Base-by-base conservation (phyloP, 2,113 vertebrate genomes). In the Cavia porcellus region DNA sequence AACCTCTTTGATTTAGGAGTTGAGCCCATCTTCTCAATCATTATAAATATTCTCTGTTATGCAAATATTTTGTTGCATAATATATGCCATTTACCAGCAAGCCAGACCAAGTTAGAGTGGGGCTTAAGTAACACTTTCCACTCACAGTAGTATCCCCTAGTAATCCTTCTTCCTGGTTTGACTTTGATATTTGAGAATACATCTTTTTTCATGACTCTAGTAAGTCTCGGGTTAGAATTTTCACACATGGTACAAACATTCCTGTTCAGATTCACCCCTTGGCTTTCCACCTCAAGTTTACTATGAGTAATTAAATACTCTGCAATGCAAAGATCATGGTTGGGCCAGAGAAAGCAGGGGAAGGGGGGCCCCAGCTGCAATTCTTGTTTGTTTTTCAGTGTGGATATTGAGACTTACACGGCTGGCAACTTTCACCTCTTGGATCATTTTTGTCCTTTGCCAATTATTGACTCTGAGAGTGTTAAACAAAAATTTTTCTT, bases 401-500 rank as follows among this genome's bases (percentile, higher is more conserved):
- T 91, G 95, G 94, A 97, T 96, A 97, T 97, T 92, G 90, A 98
- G 83, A 47, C 93, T 47, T 52, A 24, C 62, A 79, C 12, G 24
- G 68, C 96, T 72, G 66, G 8, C 90, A 84, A 92, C 94, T 97
- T 97, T 97, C 97, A 97, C 97, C 97, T 98, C 89, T 92, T 95
- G 72, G 94, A 66, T 96, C 90, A 85, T 83, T 98, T 96, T 90
- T 97, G 97, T 95, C 0, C 0, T 97, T 98, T 97, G 97, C 93
- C 97, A 96, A 95, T 98, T 97, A 97, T 88, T 92, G 85, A 96
- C 89, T 77, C 35, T 94, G 94, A 89, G 90, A 95, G 93, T 88
- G 45, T 94, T 93, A 85, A 97, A 98, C 90, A 95, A 89, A 92
- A 98, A 97, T 87, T 97, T 98, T 97, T 93, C 89, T 97, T 94